Conservation (phyloP, 1,140 invertebrate genomes). For the Ceratoteleas bidentatus region DNA sequence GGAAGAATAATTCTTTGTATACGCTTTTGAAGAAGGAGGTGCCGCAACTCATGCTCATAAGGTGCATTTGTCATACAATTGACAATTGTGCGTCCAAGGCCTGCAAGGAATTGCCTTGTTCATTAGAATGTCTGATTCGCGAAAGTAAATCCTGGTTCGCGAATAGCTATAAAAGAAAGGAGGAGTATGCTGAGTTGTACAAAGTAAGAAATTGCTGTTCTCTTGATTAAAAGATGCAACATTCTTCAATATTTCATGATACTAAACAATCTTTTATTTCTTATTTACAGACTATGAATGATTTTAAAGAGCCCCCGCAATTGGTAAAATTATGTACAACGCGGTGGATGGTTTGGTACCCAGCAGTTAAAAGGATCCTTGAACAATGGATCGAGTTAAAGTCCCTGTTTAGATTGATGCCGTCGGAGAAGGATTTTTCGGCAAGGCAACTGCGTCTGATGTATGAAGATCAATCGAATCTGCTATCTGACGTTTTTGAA, state of each 20-base stretch:
- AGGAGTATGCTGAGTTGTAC: constrained; percentile 45
- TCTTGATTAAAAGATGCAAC: not conserved
- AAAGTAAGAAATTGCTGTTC: constrained; percentile 20
- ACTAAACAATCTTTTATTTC: constrained; percentile 6
- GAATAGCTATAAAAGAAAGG: constrained; percentile 32
- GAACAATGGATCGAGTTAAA: constrained; percentile 75
- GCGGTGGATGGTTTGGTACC: constrained; percentile 70
- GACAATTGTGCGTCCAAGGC: constrained; percentile 50
- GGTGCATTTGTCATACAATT: constrained; percentile 58
- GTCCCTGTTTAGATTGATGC: constrained; percentile 60
- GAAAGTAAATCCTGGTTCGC: constrained; percentile 64
- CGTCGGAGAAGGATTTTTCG: constrained; percentile 51
- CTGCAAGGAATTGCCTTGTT: constrained; percentile 50
- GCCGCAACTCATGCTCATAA: constrained; percentile 43
- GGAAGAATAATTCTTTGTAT: constrained; percentile 51
- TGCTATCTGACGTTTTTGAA: constrained; percentile 52
- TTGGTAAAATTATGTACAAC: constrained; percentile 72
- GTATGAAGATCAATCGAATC: constrained; percentile 58
- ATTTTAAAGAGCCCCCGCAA: constrained; percentile 37
- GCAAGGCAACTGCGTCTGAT: constrained; percentile 57
- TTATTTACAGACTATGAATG: constrained; percentile 33
- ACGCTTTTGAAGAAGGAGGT: constrained; percentile 39
- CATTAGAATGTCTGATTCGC: constrained; percentile 46
- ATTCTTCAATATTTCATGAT: constrained; percentile 1
- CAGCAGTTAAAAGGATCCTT: constrained; percentile 69